Evolutionary conservation across 2,797 vertebrate species (phyloP), one percentile per base, ranked within the genome.

Genomic region (Gymnothorax reevesii): DNA sequence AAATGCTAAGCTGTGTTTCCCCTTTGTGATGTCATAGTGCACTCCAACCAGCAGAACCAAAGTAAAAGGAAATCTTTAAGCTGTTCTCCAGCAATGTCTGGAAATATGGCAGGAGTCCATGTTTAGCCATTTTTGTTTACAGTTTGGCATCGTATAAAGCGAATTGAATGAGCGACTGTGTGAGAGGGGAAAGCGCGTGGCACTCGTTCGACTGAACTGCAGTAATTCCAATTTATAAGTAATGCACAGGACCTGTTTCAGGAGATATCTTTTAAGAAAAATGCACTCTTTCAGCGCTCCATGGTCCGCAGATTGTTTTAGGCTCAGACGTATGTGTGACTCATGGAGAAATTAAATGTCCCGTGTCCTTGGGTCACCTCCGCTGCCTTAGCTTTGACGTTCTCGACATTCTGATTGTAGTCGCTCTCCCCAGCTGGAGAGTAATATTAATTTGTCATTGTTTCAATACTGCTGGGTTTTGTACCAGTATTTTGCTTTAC

Each of bases 91-190:
- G 80, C 49, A 27, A 57, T 10, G 9, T 52, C 20, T 57, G 54
- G 55, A 57, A 57, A 54, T 6, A 42, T 82, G 54, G 54, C 54
- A 57, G 80, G 55, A 13, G 57, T 83, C 6, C 7, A 20, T 9
- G 25, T 59, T 60, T 13, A 57, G 55, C 69, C 25, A n/a, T 75
- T 83, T 75, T 33, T 87, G 86, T 87, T 87, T 87, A 87, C 86
- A 83, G 62, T 83, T 84, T 71, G 83, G 5, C 27, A 55, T 22
- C 9, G 15, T 33, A 15, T 52, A 20, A 52, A 42, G 33, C 15
- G 42, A 17, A 20, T 42, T 79, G 75, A 79, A 52, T 79, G 33
- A 20, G 33, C 33, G 8, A 54, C 22, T 2, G 52, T 54, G 77
- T 13, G 49, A 7, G 54, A 54, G 9, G 5, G 55, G 2, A 54